Evolutionary conservation across 1,140 invertebrate species (phyloP).

Genomic region (Lanistes nyassanus): DNA sequence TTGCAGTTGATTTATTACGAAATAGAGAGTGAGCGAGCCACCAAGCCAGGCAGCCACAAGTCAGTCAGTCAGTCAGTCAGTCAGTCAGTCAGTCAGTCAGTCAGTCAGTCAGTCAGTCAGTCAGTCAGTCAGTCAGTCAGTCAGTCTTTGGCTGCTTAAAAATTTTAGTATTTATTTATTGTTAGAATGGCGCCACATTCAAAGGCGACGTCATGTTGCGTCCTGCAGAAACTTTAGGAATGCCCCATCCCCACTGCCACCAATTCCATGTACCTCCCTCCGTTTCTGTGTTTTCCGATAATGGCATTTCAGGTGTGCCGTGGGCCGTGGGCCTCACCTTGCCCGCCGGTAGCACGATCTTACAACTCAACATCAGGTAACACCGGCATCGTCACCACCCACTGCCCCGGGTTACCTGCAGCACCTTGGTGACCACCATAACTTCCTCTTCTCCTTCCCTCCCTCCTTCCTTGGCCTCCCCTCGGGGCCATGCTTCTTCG

Average conservation of each 20-base stretch:
- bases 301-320: too few relatives aligned
- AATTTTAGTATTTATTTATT: too few relatives aligned
- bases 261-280: too few relatives aligned
- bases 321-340: too few relatives aligned
- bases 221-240: too few relatives aligned
- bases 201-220: too few relatives aligned
- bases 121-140: slow-evolving; percentile 27
- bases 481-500: neutral
- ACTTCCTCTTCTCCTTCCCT: neutral
- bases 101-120: slow-evolving; percentile 29
- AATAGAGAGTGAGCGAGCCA: neutral
- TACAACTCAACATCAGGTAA: neutral
- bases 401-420: neutral
- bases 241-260: too few relatives aligned
- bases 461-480: neutral
- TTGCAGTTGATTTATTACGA: too few relatives aligned
- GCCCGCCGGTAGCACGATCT: neutral
- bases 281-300: too few relatives aligned
- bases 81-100: slow-evolving; percentile 26
- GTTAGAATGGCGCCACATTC: too few relatives aligned
- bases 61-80: slow-evolving; percentile 27
- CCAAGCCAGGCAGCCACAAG: slow-evolving; percentile 2
- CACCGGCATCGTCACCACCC: neutral
- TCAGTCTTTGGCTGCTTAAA: neutral
- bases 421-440: neutral